Evolutionary conservation across 1,140 invertebrate species (phyloP).

Genomic region (Littorina saxatilis): DNA sequence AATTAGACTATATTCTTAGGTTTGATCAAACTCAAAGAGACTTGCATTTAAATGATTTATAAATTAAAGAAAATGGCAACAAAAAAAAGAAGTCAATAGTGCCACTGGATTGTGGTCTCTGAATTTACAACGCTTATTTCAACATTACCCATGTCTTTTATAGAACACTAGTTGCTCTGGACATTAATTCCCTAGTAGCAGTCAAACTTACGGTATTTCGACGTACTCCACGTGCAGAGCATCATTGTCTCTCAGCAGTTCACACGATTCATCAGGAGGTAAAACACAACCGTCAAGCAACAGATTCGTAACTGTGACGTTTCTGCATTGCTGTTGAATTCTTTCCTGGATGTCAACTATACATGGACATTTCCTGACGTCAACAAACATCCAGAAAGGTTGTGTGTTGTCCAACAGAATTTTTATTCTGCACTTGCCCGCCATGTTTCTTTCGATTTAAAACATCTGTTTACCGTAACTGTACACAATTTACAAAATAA

Average conservation of each 20-base stretch:
- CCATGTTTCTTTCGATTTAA: constrained; percentile 17
- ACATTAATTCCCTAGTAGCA: no score
- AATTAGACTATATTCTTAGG: no score
- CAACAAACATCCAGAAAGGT: constrained; percentile 47
- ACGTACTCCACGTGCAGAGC: constrained; percentile 26
- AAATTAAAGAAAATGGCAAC: no score
- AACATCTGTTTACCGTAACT: constrained; percentile 2
- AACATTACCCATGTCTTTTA: no score
- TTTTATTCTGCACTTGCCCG: neutral
- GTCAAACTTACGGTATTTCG: no score
- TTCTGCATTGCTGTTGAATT: constrained; percentile 30
- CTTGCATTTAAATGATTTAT: no score
- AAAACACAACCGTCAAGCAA: constrained; percentile 43
- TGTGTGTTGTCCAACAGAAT: constrained; percentile 5
- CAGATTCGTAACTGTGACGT: constrained; percentile 22
- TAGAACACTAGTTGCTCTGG: no score
- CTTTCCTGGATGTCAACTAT: constrained; percentile 41
- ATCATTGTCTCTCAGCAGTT: constrained; percentile 46
- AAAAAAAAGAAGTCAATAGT: no score
- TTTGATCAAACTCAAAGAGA: no score
- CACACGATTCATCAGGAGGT: constrained; percentile 42
- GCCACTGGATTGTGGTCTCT: no score
- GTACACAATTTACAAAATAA: no score
- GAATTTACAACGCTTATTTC: no score
- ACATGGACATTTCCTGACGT: constrained; percentile 25